These are phyloP conservation scores for Leuciscus waleckii DNA, from an alignment of 2,797 vertebrate species.

Conservation along the genomic window DNA sequence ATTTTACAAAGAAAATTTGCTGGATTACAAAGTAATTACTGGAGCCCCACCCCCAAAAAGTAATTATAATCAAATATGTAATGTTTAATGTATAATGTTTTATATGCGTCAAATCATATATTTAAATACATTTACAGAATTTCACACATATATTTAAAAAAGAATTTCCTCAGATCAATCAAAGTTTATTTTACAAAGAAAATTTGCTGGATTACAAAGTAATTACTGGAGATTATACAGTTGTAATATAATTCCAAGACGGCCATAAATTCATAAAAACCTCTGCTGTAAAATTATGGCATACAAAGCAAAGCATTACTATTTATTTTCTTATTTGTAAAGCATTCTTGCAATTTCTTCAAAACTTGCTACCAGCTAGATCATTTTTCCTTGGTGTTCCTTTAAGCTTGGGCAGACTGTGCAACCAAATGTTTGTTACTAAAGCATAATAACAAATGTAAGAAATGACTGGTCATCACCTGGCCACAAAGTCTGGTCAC, in stretches of 20 bases:
- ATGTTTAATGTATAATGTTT: background rate
- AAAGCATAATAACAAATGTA: background rate
- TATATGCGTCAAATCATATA: background rate
- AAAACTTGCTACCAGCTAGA: background rate
- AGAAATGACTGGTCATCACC: background rate
- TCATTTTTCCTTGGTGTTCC: background rate
- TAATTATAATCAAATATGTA: background rate
- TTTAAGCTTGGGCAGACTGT: background rate
- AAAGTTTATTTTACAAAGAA: background rate
- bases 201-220: background rate
- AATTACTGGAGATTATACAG: background rate
- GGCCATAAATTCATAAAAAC: background rate
- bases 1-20: too few species aligned
- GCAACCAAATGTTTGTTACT: background rate
- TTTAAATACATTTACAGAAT: background rate
- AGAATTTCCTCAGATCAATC: too few species aligned
- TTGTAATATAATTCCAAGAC: too few species aligned
- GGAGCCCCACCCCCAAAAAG: too few species aligned
- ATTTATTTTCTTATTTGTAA: background rate
- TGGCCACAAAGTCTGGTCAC: background rate
- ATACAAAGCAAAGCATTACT: background rate
- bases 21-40: too few species aligned
- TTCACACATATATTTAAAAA: too few species aligned
- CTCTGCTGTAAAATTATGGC: background rate
- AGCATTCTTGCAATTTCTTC: background rate